Evolutionary conservation across 2,888 invertebrate species (phyloP), one percentile per base, ranked within the genome.

Genomic region (Drosophila mettleri): DNA sequence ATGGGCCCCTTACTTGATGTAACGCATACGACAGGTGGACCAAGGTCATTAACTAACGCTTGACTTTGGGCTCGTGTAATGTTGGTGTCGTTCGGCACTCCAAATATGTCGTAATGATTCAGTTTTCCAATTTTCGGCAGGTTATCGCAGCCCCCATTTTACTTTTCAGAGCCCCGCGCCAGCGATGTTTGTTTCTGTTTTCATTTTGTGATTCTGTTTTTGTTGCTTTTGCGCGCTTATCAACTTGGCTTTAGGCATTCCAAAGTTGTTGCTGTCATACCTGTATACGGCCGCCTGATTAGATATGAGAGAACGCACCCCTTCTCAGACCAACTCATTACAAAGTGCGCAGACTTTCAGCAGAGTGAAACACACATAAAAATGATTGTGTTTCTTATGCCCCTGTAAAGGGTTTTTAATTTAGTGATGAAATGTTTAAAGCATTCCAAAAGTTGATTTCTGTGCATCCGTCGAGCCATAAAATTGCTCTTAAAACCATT

Each of bases 11-110:
- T 48, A 31, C 38, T 53, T 62, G 45, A 65, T 51, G 72, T 82
- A 79, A 79, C 86, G 76, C 74, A 86, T 78, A 67, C 73, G 80
- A 74, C 82, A 82, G 90, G 83, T 88, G 86, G 83, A 85, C 86
- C 90, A 88, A 89, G 90, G 87, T 88, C 87, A 89, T 77, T 89
- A 84, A 64, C 86, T 73, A 68, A 55, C 73, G 52, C 75, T 70
- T 77, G 85, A 80, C 80, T 83, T 80, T 80, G 63, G 29, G 29
- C 12, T 7, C 18, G 34, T 43, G 46, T 49, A 60, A 48, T 53
- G 27, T 29, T n/a, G 46, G n/a, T 49, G 52, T 43, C 59, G 27
- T 51, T n/a, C 41, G 54, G 52, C 45, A 29, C 12, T 52, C 48
- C 52, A 69, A 52, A 60, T 58, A 78, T 85, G 74, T 85, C 71